A percentile compares a stretch with the other conserved stretches of the same genome.
Evolutionary conservation across 2,888 invertebrate genomes (phyloP).

Genomic region (Sericinus montela): DNA sequence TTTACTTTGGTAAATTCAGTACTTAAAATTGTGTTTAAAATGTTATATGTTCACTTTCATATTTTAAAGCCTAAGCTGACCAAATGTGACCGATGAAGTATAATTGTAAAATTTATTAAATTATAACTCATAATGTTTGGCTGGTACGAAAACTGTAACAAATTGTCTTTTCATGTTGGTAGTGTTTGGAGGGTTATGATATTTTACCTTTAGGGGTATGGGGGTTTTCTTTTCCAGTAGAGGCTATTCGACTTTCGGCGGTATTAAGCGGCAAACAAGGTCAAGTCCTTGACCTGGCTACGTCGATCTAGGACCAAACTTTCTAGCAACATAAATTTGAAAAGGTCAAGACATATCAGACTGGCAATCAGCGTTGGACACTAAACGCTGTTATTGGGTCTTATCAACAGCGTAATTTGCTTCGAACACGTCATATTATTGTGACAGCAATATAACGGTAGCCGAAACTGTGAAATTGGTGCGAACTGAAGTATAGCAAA

Average conservation of each 20-base stretch:
- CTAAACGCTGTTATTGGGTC: background rate
- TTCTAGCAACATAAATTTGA: slow-evolving; percentile 32
- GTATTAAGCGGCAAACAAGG: slow-evolving; percentile 91
- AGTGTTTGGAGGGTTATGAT: background rate
- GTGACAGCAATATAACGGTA: too few species aligned
- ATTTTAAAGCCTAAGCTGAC: too few species aligned
- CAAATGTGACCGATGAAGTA: too few species aligned
- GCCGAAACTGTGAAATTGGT: too few species aligned
- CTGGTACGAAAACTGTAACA: slow-evolving; percentile 8
- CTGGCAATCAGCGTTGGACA: slow-evolving; percentile 31
- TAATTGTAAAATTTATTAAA: too few species aligned
- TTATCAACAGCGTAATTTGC: background rate
- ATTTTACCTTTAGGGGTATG: slow-evolving; percentile 3
- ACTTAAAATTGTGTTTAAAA: too few species aligned
- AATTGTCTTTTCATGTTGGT: slow-evolving; percentile 1
- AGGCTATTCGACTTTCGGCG: slow-evolving; percentile 76
- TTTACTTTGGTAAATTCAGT: too few species aligned
- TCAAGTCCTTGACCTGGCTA: slow-evolving; percentile 89
- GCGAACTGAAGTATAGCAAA: too few species aligned
- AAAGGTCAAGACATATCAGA: slow-evolving; percentile 44
- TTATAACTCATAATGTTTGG: too few species aligned
- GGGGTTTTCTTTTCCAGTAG: slow-evolving; percentile 12
- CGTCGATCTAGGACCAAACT: slow-evolving; percentile 60
- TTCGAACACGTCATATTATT: background rate
- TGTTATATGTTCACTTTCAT: too few species aligned